Percentiles rank a stretch among this genome's conserved stretches.
These are phyloP conservation scores for Branchinecta lindahli DNA, from an alignment of 1,140 invertebrate genomes.

Conservation along the genomic window DNA sequence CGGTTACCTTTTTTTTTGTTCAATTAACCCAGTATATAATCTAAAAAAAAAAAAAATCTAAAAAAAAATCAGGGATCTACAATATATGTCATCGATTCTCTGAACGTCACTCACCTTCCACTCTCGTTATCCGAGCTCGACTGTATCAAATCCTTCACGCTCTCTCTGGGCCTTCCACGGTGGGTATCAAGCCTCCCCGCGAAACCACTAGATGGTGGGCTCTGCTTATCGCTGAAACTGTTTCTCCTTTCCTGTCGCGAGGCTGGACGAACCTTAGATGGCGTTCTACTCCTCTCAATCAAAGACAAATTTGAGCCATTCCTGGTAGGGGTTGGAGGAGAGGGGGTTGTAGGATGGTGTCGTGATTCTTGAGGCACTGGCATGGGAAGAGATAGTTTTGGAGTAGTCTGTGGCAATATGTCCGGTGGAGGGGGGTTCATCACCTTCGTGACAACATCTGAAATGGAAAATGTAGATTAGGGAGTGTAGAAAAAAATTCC, in stretches of 20 bases:
- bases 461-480: conserved; percentile 11
- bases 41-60: too few species aligned
- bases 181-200: background rate
- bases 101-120: background rate
- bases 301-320: background rate
- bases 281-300: conserved; percentile 7
- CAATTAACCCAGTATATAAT: too few species aligned
- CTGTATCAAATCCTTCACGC: background rate
- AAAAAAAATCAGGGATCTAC: too few species aligned
- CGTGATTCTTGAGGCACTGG: conserved; percentile 10
- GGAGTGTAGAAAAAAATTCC: background rate
- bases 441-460: conserved; percentile 13
- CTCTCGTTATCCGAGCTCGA: background rate
- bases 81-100: too few species aligned
- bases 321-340: conserved; percentile 17
- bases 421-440: conserved; percentile 22
- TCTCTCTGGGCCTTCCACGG: background rate
- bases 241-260: background rate
- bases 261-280: background rate
- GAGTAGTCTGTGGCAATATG: conserved; percentile 16
- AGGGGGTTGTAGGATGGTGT: conserved; percentile 13
- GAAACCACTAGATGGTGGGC: background rate
- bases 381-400: conserved; percentile 7
- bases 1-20: too few species aligned
- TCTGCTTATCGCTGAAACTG: conserved; percentile 3